Evolutionary conservation across 2,113 vertebrate species (phyloP), one percentile per base, ranked within the genome.

Genomic region (Dryoscopus gambensis): DNA sequence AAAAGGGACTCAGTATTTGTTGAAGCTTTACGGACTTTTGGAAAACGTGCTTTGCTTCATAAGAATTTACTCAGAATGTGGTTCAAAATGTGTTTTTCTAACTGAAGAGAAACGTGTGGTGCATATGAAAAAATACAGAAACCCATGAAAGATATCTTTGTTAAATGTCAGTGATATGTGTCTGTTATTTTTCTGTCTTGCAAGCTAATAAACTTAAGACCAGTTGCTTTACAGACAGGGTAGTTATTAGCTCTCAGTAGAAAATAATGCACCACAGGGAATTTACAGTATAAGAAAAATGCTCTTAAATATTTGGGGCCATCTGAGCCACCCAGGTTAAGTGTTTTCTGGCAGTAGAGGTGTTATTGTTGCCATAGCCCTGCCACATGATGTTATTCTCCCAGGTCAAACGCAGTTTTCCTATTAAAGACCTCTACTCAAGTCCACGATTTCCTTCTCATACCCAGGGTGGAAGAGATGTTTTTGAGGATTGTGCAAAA

Each of bases 171-270:
- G 73, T 90, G 97, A 95, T 89, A 93, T 77, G 87, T 73, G 83
- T 76, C 96, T 97, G 95, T 96, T 98, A 95, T 90, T 97, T 87
- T 97, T 97, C 88, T 97, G 94, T 90, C 87, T 93, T 91, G 47
- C 50, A 90, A 82, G 33, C 96, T 97, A 95, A 97, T 98, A 98
- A 97, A 97, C 74, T 81, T 59, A 95, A 95, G 94, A 90, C 69
- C 93, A 94, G 87, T 96, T 94, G 73, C 95, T 96, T 96, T 97
- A 97, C 77, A 96, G 95, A 94, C 70, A 92, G 63, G 40, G 62
- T 33, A 94, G 80, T 95, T 95, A 89, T 95, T 97, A 96, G 87
- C 40, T 95, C 75, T 95, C 42, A 13, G 68, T 65, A 93, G 90
- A 97, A 97, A 97, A 97, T 93, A 97, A 90, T 30, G 91, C 78